Evolutionary conservation across 1,140 invertebrate species (phyloP), one percentile per base, ranked within the genome.

Genomic region (Panonychus citri): DNA sequence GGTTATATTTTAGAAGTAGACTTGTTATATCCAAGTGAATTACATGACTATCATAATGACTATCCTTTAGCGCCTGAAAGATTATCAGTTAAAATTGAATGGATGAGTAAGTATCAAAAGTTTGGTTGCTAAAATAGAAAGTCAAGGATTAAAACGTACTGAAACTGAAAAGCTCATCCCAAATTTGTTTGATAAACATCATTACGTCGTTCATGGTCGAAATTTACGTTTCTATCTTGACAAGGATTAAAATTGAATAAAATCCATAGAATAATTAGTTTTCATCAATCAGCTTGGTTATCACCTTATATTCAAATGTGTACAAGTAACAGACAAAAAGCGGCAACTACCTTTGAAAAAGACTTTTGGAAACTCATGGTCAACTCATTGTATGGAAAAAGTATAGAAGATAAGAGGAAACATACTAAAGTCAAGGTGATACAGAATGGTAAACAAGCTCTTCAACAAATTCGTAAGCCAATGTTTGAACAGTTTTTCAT

Each of bases 171-270:
- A 57, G 55, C 27, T 62, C 19, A 13, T 49, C 8, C 53, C 37
- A 1, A 57, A 53, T 60, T 55, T 61, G 24, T 1, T 46, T 10
- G 21, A 55, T 46, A 62, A 60, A 42, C 59, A 61, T 56, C 70
- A 69, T 30, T 75, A 74, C 65, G 61, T 70, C 40, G 66, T 75
- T 40, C 74, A 75, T 64, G 72, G 73, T 64, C 55, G 61, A 58
- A 71, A 69, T 63, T 66, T 75, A 37, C 64, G 73, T 66, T 70
- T 72, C 63, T 71, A 66, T 59, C n/a, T 74, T 26, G 51, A 66
- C 52, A 66, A 56, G 74, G 73, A 34, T 43, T 76, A 28, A 65
- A 63, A 59, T 51, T 75, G 50, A 68, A 58, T 48, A 72, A 73
- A 67, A 66, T 76, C 34, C 66, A 76, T 66, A 62, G 68, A 64